These are phyloP conservation scores for Aplodontia rufa DNA, from an alignment of 2,113 vertebrate species.

Conservation along the genomic window DNA sequence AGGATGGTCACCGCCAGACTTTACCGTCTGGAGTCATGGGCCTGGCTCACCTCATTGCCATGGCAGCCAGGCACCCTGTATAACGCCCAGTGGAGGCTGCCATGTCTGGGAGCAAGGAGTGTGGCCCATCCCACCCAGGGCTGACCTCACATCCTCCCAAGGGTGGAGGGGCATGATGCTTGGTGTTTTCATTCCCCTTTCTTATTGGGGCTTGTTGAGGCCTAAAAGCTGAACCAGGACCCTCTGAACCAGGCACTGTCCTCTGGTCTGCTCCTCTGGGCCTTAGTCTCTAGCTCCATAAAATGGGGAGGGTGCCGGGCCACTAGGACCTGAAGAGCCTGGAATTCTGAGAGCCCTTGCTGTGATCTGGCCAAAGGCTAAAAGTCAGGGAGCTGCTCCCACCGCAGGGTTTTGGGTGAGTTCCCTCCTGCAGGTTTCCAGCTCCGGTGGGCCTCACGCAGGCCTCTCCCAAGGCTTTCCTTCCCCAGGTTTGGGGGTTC, in stretches of 20 bases:
- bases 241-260: background rate
- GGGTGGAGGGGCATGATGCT: accelerated
- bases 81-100: background rate
- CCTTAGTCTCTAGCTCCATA: background rate
- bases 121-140: no score
- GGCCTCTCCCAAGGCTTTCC: background rate
- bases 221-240: background rate
- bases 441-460: background rate
- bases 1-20: background rate
- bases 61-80: background rate
- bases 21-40: background rate
- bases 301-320: background rate
- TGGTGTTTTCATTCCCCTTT: background rate
- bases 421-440: background rate
- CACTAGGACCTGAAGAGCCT: background rate
- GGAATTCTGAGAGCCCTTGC: background rate
- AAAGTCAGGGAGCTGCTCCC: background rate
- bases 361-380: background rate
- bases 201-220: background rate
- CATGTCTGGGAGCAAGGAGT: background rate
- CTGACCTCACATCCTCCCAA: background rate
- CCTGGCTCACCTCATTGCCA: background rate
- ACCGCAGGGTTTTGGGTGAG: background rate
- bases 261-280: background rate
- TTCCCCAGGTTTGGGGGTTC: no score